Evolutionary conservation across 2,888 invertebrate species (phyloP).

Genomic region (Andrena marginata): DNA sequence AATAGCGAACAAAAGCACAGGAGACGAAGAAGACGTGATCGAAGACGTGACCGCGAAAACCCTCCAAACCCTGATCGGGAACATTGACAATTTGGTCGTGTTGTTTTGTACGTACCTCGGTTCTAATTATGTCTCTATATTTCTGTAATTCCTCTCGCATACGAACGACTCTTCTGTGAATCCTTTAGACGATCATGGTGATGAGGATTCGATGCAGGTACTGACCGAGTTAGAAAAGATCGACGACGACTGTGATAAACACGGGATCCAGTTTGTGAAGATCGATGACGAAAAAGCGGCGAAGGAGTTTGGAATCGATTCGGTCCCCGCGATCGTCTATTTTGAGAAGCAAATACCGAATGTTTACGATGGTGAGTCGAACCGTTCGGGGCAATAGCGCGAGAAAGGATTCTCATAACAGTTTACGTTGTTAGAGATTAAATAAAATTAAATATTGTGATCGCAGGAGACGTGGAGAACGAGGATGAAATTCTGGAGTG

Average conservation of each 20-base stretch:
- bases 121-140: neutral
- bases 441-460: neutral
- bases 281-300: constrained; percentile 95
- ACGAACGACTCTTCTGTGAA: neutral
- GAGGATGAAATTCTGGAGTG: constrained; percentile 96
- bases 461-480: constrained; percentile 92
- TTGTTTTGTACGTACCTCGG: constrained; percentile 92
- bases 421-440: neutral
- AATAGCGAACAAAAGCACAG: constrained; percentile 96
- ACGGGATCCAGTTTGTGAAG: constrained; percentile 97
- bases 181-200: constrained; percentile 93
- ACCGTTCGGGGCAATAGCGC: constrained; percentile 70
- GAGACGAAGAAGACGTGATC: constrained; percentile 97
- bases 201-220: constrained; percentile 94
- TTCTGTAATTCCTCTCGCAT: neutral
- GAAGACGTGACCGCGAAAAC: constrained; percentile 97
- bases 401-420: neutral
- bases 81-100: constrained; percentile 96
- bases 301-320: constrained; percentile 94
- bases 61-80: constrained; percentile 93
- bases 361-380: constrained; percentile 91
- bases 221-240: constrained; percentile 95
- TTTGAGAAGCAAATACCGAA: constrained; percentile 97
- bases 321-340: constrained; percentile 93
- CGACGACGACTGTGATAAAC: constrained; percentile 96